Percentiles rank a stretch among this genome's conserved stretches.
Evolutionary conservation across 2,888 invertebrate genomes (phyloP).

Genomic region (Clostera curtula): DNA sequence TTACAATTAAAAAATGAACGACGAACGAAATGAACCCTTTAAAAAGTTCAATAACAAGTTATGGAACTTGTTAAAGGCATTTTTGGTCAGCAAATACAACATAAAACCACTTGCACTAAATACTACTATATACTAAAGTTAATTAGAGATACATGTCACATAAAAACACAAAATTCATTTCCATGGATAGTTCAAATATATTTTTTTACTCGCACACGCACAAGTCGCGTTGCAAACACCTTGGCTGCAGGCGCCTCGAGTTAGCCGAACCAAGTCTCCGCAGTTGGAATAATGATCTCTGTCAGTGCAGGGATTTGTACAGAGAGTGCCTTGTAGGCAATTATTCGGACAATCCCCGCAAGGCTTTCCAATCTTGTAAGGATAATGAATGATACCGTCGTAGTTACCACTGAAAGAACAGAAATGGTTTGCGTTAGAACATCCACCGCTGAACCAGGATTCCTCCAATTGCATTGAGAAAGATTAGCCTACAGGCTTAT

Average conservation of each 20-base stretch:
- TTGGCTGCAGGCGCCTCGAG: slow-evolving; percentile 50
- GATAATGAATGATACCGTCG: slow-evolving; percentile 75
- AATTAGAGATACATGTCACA: background rate
- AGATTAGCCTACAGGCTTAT: too few species aligned
- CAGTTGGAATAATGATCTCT: slow-evolving; percentile 85
- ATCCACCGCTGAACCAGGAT: too few species aligned
- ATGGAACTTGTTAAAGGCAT: too few species aligned
- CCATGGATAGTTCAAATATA: slow-evolving; percentile 49
- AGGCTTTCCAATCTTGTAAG: slow-evolving; percentile 79
- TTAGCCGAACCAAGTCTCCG: slow-evolving; percentile 68
- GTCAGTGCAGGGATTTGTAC: slow-evolving; percentile 81
- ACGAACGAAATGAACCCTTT: too few species aligned
- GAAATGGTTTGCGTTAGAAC: background rate
- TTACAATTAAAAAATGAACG: too few species aligned
- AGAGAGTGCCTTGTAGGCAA: slow-evolving; percentile 79
- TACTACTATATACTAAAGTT: too few species aligned
- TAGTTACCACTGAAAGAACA: slow-evolving; percentile 78
- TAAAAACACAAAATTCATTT: slow-evolving; percentile 1
- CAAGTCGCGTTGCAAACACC: slow-evolving; percentile 84
- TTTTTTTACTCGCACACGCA: slow-evolving; percentile 74
- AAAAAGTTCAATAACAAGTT: too few species aligned
- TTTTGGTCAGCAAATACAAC: too few species aligned
- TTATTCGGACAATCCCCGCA: slow-evolving; percentile 79
- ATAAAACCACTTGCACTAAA: too few species aligned
- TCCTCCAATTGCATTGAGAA: too few species aligned